phyloP scores from a whole-genome alignment of 2,113 vertebrate species.

The Corythornis cristatus region DNA sequence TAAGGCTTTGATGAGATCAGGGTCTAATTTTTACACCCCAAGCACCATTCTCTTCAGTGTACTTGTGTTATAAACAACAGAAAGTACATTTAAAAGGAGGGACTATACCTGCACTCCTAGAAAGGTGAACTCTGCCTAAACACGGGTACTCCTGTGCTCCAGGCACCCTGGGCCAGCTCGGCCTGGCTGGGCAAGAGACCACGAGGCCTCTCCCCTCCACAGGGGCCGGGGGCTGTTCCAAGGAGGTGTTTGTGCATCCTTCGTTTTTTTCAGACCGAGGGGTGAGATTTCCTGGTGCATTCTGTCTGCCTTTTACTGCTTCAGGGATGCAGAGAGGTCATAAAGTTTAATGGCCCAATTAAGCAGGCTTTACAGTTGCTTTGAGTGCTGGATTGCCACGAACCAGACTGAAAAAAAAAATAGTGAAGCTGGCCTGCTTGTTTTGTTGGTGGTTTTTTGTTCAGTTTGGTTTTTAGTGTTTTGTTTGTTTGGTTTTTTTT shows the following conservation, averaged over 20 bases:
- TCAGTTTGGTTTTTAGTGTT: too few relatives aligned
- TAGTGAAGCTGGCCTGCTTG: not conserved
- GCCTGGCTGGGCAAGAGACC: not conserved
- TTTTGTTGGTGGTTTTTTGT: too few relatives aligned
- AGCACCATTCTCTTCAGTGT: not conserved
- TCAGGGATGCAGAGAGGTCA: not conserved
- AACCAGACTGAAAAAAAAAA: not conserved
- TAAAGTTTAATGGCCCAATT: slow-evolving; percentile 33
- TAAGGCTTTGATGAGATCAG: not conserved
- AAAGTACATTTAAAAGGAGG: not conserved
- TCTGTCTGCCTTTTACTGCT: not conserved
- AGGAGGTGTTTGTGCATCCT: not conserved
- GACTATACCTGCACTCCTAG: not conserved
- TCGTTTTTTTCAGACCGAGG: not conserved
- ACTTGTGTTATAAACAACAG: not conserved
- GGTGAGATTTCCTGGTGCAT: not conserved
- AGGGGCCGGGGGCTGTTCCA: not conserved
- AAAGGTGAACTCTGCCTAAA: not conserved
- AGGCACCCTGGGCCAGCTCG: rapidly evolving
- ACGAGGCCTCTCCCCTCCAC: not conserved
- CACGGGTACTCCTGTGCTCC: rapidly evolving
- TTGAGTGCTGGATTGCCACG: not conserved
- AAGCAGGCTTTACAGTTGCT: slow-evolving; percentile 18
- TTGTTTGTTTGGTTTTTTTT: not conserved
- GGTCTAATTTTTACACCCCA: not conserved